Conservation (phyloP, 2,797 vertebrate species). For the Poeciliopsis turneri region DNA sequence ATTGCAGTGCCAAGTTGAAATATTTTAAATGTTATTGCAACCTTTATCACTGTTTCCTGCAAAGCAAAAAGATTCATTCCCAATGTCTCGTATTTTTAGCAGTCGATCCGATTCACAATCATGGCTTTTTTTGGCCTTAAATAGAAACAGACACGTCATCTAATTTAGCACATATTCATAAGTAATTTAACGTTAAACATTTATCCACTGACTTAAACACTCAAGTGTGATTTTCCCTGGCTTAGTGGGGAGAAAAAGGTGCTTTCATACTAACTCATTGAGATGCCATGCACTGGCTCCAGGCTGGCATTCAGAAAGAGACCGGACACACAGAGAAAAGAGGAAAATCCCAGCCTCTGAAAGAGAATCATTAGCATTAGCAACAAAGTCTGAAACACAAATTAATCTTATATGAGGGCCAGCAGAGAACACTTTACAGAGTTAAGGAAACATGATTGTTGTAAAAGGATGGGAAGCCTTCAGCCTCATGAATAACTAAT, state of each 20-base stretch:
- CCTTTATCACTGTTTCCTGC: constrained; percentile 22
- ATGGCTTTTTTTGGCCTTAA: not conserved
- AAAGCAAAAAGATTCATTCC: constrained; percentile 20
- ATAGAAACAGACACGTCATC: not conserved
- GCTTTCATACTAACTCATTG: constrained; percentile 73
- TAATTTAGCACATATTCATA: not conserved
- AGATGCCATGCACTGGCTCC: constrained; percentile 68
- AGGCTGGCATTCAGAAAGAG: constrained; percentile 45
- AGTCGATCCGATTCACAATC: not conserved
- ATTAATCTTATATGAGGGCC: constrained; percentile 64
- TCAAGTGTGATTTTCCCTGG: constrained; percentile 33
- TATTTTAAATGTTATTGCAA: constrained; percentile 21
- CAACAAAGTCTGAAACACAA: constrained; percentile 58
- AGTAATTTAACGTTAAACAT: constrained; percentile 20
- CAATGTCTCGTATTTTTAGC: not conserved
- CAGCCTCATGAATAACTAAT: constrained; percentile 44
- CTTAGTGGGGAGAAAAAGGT: constrained; percentile 44
- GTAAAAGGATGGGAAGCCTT: constrained; percentile 53
- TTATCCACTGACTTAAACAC: constrained; percentile 25
- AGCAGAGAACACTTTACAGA: constrained; percentile 56
- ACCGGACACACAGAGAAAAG: constrained; percentile 44
- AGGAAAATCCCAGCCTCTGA: constrained; percentile 59
- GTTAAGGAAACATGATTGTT: constrained; percentile 51
- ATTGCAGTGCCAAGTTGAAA: not conserved
- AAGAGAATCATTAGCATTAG: constrained; percentile 74